Evolutionary conservation across 37 sponge, comb jelly and placozoan species (phyloP), one percentile per base, ranked within the genome.

Genomic region (Spongia lamella): DNA sequence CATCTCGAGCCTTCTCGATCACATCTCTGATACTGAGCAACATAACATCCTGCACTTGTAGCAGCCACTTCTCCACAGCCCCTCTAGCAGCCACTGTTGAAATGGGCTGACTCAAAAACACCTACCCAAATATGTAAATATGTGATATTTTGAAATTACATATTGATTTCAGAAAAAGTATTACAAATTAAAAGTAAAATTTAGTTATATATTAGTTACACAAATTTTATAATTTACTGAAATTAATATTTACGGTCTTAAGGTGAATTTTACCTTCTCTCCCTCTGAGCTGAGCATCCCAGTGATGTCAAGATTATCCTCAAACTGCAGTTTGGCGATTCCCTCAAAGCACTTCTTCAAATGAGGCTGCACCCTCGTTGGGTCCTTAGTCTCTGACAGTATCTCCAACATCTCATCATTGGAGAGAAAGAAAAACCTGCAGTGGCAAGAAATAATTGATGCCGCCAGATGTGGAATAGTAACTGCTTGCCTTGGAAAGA

Each of bases 361-460:
- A 61, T 97, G 99, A 59, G 99, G 95, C 66, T 97, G 99, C 22
- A 97, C 99, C 40, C 99, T 61, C 11, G 90, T 90, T 6, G 99
- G 99, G 72, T 97, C 99, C 50, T 97, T 97, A 25, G 99, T 98
- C 82, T 98, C 99, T 4, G 99, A 95, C 26, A 98, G 81, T 39
- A 98, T 98, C 82, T 98, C 99, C 65, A 98, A 62, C 95, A 98
- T 95, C 76, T 98, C 99, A 74, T 98, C 99, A 70, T 98, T 98
- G 7, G 99, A 98, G n/a, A 97, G 78, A 81, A 97, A 97, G 83
- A 97, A 97, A 81, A 97, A 97, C 27, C 82, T 70, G 29, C 33
- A 65, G 70, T 3, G 50, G n/a, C n/a, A n/a, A n/a, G n/a, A n/a
- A n/a, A n/a, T 24, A 2, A 59, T 27, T 6, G 51, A 4, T 26